Base-by-base conservation (phyloP, 35 echinoderm and acorn worm species). In the Ophiothrix spiculata region DNA sequence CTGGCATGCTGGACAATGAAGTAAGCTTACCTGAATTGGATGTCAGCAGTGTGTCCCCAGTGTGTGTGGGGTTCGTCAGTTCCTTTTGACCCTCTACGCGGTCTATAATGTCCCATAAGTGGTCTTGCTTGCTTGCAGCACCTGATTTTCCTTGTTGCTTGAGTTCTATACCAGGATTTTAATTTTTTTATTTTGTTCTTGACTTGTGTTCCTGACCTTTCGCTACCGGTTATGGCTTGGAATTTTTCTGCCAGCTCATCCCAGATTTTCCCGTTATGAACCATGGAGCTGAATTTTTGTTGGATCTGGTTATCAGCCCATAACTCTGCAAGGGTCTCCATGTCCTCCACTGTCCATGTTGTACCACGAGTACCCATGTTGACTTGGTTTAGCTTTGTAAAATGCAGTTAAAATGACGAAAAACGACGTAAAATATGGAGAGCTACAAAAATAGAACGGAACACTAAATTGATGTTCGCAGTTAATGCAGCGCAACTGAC, bases 181-280 rank as follows among this genome's bases (percentile, higher is more conserved):
- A 78, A 4, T 4, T 28, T 25, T 39, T 78, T 78, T 36, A 78
- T 78, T 39, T 78, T 78, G 6, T 28, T 75, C 74, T 75, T 78
- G 16, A 78, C 3, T 31, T 78, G 76, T n/a, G n/a, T n/a, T n/a
- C n/a, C n/a, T n/a, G 2, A 34, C 3, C 76, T 28, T 37, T 78
- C n/a, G 12, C 1, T 31, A 4, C 6, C 31, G 4, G 12, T 21
- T 36, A 4, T 78, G 25, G n/a, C 76, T 4, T 78, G 32, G 32
- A 78, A 78, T n/a, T 78, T 35, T 16, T 37, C 31, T 78, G 76
- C 76, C 76, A 78, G 38, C 2, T 78, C 76, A 31, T 78, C 76
- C 76, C 76, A 78, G 13, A 78, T 78, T 31, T 78, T 78, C 2
- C 76, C 76, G 25, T 78, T 78, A 34, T 78, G 76, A 1, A 78